A percentile compares a stretch with the other conserved stretches of the same genome.
Conservation (phyloP, 2,113 vertebrate genomes). For the Panthera leo region DNA sequence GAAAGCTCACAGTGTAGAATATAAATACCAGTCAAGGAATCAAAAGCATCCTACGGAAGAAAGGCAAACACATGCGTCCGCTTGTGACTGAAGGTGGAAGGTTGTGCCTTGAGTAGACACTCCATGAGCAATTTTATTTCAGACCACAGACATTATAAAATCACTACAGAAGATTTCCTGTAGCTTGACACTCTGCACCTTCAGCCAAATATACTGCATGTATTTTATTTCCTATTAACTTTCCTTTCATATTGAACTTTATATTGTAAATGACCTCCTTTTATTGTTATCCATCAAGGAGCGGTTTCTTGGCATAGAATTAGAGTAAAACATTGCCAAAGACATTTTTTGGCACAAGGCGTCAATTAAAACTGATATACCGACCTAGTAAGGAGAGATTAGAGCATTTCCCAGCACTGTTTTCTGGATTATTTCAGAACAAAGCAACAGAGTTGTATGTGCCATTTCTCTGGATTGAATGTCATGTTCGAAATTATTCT, state of each 20-base stretch:
- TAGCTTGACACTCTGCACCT: constrained; percentile 46
- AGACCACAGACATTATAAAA: constrained; percentile 71
- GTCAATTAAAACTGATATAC: constrained; percentile 57
- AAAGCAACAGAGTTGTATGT: background rate
- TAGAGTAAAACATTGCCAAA: constrained; percentile 24
- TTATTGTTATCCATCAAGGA: constrained; percentile 62
- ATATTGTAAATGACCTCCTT: constrained; percentile 5
- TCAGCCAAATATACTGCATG: constrained; percentile 51
- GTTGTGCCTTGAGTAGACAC: background rate
- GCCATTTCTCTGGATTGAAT: background rate
- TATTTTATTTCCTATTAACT: constrained; percentile 44
- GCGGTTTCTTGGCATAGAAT: constrained; percentile 34
- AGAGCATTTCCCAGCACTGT: background rate
- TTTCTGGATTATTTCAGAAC: background rate
- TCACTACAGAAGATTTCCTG: constrained; percentile 65
- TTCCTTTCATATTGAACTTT: constrained; percentile 19
- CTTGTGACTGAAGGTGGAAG: background rate
- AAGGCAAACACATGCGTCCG: background rate
- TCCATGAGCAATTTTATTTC: constrained; percentile 33
- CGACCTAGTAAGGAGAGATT: background rate
- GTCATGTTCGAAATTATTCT: background rate
- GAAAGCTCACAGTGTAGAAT: constrained; percentile 62
- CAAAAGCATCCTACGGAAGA: background rate
- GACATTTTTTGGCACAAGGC: constrained; percentile 38
- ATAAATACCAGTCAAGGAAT: constrained; percentile 55